Base-by-base conservation (phyloP, 1,140 invertebrate genomes). In the Diabrotica undecimpunctata region DNA sequence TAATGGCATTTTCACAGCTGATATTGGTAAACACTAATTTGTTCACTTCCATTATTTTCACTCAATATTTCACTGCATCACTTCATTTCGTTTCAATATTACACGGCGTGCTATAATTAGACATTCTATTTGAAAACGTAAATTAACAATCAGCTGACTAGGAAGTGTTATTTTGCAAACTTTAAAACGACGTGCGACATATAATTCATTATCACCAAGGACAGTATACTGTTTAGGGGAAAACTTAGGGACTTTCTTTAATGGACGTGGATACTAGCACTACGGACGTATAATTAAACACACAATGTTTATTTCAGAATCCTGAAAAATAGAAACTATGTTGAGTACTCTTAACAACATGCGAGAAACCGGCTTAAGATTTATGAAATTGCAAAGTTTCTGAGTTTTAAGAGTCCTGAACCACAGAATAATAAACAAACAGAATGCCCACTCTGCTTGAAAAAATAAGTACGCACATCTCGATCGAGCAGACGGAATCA, bases 101-200 rank as follows among this genome's bases (percentile, higher is more conserved):
- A 46, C 39, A 46, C 39, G 39, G 11, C 39, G 7, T 7, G 39
- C 11, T 46, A 46, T 46, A 46, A 46, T 46, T 46, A 46, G 39
- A 46, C 39, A 46, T 46, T 46, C 39, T 46, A 46, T 46, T 46
- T 46, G 7, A 46, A 46, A 46, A 46, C 39, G 39, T 46, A 46
- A 46, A 46, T 46, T 46, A 46, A 46, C 39, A 46, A 46, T 46
- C 39, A 46, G 39, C 39, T 46, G 39, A 46, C 39, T 46, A 46
- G 39, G 39, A 46, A 46, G 39, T 46, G 39, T 46, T 46, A 46
- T 46, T 46, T 46, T 46, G 39, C 39, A 46, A 46, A 46, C 39
- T 46, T n/a, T 46, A 46, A 46, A 46, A 46, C 39, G 39, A 46
- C 39, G 7, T 46, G 39, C 11, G 39, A 46, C 39, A 46, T 46